These are phyloP conservation scores for Channa argus DNA, from an alignment of 2,113 vertebrate genomes.

Conservation along the genomic window DNA sequence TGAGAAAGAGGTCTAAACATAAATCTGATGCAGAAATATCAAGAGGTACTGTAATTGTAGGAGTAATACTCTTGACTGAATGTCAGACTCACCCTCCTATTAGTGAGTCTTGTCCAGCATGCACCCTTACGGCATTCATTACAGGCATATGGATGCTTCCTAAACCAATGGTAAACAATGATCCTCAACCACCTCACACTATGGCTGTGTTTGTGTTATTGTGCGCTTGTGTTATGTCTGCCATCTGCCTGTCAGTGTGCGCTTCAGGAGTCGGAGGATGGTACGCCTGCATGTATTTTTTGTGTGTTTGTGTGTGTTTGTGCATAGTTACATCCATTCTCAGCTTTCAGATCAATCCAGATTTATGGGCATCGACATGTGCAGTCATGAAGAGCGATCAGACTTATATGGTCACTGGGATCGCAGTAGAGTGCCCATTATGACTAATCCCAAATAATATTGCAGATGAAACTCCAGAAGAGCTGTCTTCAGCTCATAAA, in stretches of 20 bases:
- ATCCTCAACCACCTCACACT: slow-evolving; percentile 23
- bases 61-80: slow-evolving; percentile 64
- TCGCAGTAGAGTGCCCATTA: slow-evolving; percentile 42
- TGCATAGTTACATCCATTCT: slow-evolving; percentile 8
- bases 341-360: slow-evolving; percentile 42
- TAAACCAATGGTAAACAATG: slow-evolving; percentile 35
- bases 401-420: slow-evolving; percentile 38
- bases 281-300: neutral
- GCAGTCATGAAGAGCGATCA: slow-evolving; percentile 52
- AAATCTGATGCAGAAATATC: slow-evolving; percentile 69
- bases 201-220: slow-evolving; percentile 21
- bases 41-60: slow-evolving; percentile 68
- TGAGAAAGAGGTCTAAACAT: slow-evolving; percentile 59
- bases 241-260: neutral
- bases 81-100: slow-evolving; percentile 62
- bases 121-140: slow-evolving; percentile 41
- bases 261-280: neutral
- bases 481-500: slow-evolving; percentile 19
- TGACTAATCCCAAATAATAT: slow-evolving; percentile 62
- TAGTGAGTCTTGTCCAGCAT: slow-evolving; percentile 31
- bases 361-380: slow-evolving; percentile 57
- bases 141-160: slow-evolving; percentile 8
- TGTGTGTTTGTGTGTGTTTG: neutral
- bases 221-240: neutral
- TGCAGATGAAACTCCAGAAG: slow-evolving; percentile 47